Base-by-base conservation (phyloP, 1,140 invertebrate species). In the Trichonephila clavata region DNA sequence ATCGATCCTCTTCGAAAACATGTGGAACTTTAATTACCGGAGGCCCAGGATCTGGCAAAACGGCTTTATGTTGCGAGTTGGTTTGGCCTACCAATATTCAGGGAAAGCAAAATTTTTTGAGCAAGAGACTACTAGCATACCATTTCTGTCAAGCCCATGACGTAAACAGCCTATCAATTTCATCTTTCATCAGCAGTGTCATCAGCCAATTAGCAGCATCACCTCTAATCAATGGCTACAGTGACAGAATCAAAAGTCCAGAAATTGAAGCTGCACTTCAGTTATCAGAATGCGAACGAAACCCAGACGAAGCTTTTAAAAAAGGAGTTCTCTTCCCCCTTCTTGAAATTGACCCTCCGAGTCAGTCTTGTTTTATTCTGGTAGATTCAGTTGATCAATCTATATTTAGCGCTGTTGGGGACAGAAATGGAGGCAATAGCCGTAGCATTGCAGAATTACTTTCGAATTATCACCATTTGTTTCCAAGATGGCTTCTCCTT, bases 351-450 rank as follows among this genome's bases (percentile, higher is more conserved):
- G 98, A 97, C 94, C 97, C 97, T 63, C 96, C 95, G n/a, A 98
- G 97, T 4, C 98, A 98, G 94, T 97, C 97, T 81, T 97, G 98
- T 27, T 96, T 99, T 92, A 97, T 99, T 94, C 95, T 99, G 16
- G 98, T 99, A 1, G 98, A 99, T 95, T 99, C 98, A 0, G 98
- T 99, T 32, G 98, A 99, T 95, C 98, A 99, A 95, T 97, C 96
- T 8, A 90, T 93, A n/a, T 50, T 94, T 24, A 86, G 91, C 6
- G 57, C 77, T 27, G 89, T 89, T 32, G 88, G 88, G n/a, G 92
- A 93, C 13, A 93, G 87, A 60, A 93, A 63, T 59, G 80, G 93
- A 32, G 87, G 93, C 14, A 39, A 81, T 5, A 94, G 93, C 27
- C 32, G 93, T 57, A 94, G 86, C 57, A 94, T 94, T 71, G 94